Conservation (phyloP, 2,113 vertebrate genomes). For the Raja brachyura region DNA sequence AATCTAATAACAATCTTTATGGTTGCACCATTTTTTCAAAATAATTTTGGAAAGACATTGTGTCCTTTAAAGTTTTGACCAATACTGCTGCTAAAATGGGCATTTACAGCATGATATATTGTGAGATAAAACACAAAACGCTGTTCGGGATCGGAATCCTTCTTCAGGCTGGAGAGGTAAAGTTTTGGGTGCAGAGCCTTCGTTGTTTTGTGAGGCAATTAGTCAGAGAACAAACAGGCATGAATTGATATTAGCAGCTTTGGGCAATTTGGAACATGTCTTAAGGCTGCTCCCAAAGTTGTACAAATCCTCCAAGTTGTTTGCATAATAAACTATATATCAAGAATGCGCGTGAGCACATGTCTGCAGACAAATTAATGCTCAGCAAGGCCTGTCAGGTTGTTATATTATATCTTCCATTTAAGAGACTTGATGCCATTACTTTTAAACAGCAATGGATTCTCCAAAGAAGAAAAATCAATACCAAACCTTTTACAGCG, state of each 20-base stretch:
- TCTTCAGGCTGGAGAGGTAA: no score
- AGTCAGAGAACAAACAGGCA: neutral
- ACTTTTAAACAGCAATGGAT: neutral
- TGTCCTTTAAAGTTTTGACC: neutral
- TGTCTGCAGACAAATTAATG: neutral
- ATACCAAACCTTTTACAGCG: neutral
- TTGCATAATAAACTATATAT: neutral
- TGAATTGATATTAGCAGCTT: neutral
- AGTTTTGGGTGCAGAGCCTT: no score
- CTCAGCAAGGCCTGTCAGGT: neutral
- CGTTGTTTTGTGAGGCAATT: neutral
- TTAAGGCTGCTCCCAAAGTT: neutral
- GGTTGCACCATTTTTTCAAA: neutral
- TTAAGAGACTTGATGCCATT: neutral
- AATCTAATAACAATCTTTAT: neutral
- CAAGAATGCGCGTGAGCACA: neutral
- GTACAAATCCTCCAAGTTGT: neutral
- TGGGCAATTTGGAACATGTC: neutral
- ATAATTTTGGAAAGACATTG: neutral
- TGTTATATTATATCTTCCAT: neutral
- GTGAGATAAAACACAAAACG: neutral
- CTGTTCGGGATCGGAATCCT: no score
- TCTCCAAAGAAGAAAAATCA: constrained; percentile 18
- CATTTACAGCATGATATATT: neutral
- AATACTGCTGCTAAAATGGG: neutral